phyloP scores from a whole-genome alignment of 2,113 vertebrate genomes.

The Corvus moneduloides region DNA sequence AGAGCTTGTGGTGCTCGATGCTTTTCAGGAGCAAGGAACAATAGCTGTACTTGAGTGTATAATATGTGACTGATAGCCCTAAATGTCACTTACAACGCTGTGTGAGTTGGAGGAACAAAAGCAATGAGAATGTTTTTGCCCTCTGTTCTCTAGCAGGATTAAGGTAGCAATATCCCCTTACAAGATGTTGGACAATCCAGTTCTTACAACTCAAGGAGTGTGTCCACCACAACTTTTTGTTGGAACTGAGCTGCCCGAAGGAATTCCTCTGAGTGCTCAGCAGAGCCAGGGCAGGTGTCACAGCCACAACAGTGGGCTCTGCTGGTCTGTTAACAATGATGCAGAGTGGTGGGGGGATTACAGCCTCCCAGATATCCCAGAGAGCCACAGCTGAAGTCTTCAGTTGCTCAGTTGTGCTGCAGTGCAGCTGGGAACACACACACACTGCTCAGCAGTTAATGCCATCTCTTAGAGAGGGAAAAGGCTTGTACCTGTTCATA shows the following conservation, averaged over 20 bases:
- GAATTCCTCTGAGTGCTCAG: background rate
- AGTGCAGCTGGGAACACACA: background rate
- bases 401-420: background rate
- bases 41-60: background rate
- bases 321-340: background rate
- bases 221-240: background rate
- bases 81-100: background rate
- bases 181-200: background rate
- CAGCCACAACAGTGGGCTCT: background rate
- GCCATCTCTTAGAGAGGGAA: background rate
- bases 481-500: background rate
- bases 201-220: background rate
- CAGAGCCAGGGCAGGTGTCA: background rate
- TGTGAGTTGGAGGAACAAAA: background rate
- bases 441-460: background rate
- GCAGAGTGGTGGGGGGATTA: background rate
- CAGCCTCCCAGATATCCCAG: background rate
- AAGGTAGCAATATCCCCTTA: background rate
- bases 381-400: background rate
- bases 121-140: background rate
- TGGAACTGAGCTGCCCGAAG: background rate
- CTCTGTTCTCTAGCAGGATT: background rate
- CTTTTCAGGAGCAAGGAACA: background rate
- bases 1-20: background rate
- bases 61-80: background rate